Evolutionary conservation across 1,140 invertebrate species (phyloP).

Genomic region (Zaprionus davidi): DNA sequence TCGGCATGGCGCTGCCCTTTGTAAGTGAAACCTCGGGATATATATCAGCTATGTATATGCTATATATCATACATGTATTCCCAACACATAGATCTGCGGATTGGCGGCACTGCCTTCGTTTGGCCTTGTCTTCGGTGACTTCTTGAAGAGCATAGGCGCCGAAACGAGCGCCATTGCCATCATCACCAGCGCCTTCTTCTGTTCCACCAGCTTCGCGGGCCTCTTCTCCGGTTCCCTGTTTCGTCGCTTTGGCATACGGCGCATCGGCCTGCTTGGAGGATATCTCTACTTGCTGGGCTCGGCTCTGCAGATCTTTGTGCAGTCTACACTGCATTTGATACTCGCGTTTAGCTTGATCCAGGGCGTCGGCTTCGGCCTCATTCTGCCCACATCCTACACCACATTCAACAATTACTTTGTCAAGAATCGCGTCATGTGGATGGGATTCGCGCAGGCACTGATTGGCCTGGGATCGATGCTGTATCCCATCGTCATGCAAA

Average conservation of each 20-base stretch:
- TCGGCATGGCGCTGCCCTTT: slow-evolving; percentile 86
- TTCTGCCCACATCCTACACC: slow-evolving; percentile 86
- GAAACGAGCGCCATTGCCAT: slow-evolving; percentile 87
- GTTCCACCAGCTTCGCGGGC: slow-evolving; percentile 86
- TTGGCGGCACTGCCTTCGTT: slow-evolving; percentile 87
- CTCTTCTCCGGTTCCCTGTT: slow-evolving; percentile 86
- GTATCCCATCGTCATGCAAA: slow-evolving; percentile 86
- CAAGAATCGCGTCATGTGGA: slow-evolving; percentile 86
- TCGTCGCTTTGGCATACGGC: slow-evolving; percentile 85
- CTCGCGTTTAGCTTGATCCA: slow-evolving; percentile 86
- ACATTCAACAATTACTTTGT: slow-evolving; percentile 87
- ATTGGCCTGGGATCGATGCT: slow-evolving; percentile 86
- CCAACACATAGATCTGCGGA: slow-evolving; percentile 84
- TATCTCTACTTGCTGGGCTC: slow-evolving; percentile 85
- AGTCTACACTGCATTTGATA: slow-evolving; percentile 85
- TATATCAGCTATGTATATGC: not conserved
- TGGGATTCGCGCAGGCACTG: slow-evolving; percentile 87
- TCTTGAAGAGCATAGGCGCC: slow-evolving; percentile 86
- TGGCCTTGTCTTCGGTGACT: slow-evolving; percentile 88
- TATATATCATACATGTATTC: slow-evolving; percentile 6
- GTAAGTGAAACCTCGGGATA: slow-evolving; percentile 85
- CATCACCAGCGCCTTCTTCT: slow-evolving; percentile 87
- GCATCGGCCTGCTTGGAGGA: slow-evolving; percentile 86
- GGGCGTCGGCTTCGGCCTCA: slow-evolving; percentile 86
- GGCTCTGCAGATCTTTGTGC: slow-evolving; percentile 85